Evolutionary conservation across 2,888 invertebrate genomes (phyloP).

Genomic region (Drosophila austrosaltans): DNA sequence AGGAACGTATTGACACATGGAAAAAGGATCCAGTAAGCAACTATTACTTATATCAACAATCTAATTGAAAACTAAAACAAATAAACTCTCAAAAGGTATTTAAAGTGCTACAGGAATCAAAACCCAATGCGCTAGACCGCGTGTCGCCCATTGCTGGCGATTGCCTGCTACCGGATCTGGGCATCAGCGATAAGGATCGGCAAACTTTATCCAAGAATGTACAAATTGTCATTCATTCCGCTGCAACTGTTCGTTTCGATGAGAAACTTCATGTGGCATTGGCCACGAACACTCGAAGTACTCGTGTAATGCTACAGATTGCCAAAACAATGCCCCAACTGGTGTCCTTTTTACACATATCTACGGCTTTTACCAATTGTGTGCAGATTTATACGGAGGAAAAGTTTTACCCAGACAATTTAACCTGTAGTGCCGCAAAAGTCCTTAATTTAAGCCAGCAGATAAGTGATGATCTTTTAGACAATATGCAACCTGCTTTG

Average conservation of each 20-base stretch:
- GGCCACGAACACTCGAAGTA: slow-evolving; percentile 88
- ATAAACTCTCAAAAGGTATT: background rate
- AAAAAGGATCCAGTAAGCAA: slow-evolving; percentile 87
- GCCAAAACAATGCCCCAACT: slow-evolving; percentile 85
- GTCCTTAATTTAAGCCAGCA: slow-evolving; percentile 77
- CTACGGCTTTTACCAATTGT: slow-evolving; percentile 89
- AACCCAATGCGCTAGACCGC: slow-evolving; percentile 73
- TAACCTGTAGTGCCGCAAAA: slow-evolving; percentile 77
- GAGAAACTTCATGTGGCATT: slow-evolving; percentile 88
- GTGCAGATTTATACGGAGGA: slow-evolving; percentile 81
- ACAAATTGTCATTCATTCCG: slow-evolving; percentile 91
- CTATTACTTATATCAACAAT: background rate
- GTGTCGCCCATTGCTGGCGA: slow-evolving; percentile 82
- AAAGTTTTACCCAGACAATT: slow-evolving; percentile 79
- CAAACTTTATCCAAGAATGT: slow-evolving; percentile 69
- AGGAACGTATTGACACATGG: slow-evolving; percentile 87
- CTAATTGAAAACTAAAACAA: background rate
- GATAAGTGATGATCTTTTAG: slow-evolving; percentile 79
- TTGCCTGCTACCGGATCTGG: slow-evolving; percentile 79
- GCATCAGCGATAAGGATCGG: slow-evolving; percentile 80
- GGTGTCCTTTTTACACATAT: slow-evolving; percentile 86
- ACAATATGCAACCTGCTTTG: slow-evolving; percentile 73
- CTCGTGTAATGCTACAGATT: slow-evolving; percentile 86
- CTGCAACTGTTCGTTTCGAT: slow-evolving; percentile 93
- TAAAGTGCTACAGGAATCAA: slow-evolving; percentile 38